These are phyloP conservation scores for Xanthorhoe designata DNA, from an alignment of 2,888 invertebrate genomes.

Conservation along the genomic window DNA sequence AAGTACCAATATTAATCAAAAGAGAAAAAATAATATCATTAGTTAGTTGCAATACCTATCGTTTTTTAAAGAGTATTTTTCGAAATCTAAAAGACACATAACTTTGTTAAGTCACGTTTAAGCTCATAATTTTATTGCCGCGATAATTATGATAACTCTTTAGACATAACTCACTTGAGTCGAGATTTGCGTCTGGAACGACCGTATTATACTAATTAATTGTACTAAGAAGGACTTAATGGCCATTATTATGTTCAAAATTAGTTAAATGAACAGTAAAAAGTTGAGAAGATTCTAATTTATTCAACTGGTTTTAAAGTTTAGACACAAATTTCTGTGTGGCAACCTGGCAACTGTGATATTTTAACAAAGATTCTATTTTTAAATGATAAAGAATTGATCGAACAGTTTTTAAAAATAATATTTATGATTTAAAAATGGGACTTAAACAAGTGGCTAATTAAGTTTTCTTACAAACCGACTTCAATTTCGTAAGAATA, in stretches of 20 bases:
- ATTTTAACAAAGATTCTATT: neutral
- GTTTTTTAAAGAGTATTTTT: neutral
- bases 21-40: too few relatives aligned
- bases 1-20: too few relatives aligned
- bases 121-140: constrained; percentile 76
- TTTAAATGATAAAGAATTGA: too few relatives aligned
- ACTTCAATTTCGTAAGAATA: too few relatives aligned
- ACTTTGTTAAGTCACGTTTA: constrained; percentile 62
- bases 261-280: constrained; percentile 56
- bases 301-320: constrained; percentile 26
- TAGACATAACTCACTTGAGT: constrained; percentile 79
- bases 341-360: constrained; percentile 1
- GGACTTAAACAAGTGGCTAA: too few relatives aligned
- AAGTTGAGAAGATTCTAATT: constrained; percentile 33
- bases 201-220: constrained; percentile 84
- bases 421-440: too few relatives aligned
- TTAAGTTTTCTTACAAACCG: too few relatives aligned
- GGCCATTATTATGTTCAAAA: constrained; percentile 68
- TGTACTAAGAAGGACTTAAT: constrained; percentile 76
- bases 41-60: too few relatives aligned
- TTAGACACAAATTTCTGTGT: neutral
- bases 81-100: constrained; percentile 50
- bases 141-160: constrained; percentile 81
- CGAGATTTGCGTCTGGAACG: constrained; percentile 79
- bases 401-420: too few relatives aligned